Percentiles rank a stretch among this genome's conserved stretches.
phyloP scores from a whole-genome alignment of 2,888 invertebrate species.

The Heterodera filipjevi region DNA sequence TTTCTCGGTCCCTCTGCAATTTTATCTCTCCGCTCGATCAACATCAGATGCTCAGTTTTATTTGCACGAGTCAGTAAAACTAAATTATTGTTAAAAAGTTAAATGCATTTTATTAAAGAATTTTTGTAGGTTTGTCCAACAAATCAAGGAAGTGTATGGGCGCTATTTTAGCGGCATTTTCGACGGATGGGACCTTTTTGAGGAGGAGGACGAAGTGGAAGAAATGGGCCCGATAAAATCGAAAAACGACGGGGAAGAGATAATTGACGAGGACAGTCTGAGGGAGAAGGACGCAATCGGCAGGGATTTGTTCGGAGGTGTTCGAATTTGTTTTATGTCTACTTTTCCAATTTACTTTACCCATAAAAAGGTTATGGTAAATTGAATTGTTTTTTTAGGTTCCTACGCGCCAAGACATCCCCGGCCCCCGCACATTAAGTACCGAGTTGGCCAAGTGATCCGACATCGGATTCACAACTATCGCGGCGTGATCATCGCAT shows the following conservation, averaged over 20 bases:
- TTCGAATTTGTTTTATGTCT: not conserved
- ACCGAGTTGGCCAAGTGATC: conserved; percentile 70
- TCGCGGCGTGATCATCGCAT: conserved; percentile 70
- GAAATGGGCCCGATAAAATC: not conserved
- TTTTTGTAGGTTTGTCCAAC: not conserved
- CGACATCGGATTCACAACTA: conserved; percentile 68
- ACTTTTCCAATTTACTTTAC: not conserved
- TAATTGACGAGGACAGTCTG: not conserved
- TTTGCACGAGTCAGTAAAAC: conserved; percentile 37
- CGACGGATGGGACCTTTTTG: not conserved
- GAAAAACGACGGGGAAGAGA: not conserved
- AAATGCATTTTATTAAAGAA: not conserved
- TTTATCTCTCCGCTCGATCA: conserved; percentile 48
- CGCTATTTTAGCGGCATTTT: conserved; percentile 10
- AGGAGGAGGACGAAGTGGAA: not conserved
- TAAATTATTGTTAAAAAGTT: not conserved
- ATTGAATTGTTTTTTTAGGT: conserved; percentile 31
- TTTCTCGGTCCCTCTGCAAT: conserved; percentile 52
- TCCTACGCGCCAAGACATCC: conserved; percentile 67
- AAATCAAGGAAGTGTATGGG: not conserved
- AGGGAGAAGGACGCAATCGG: not conserved
- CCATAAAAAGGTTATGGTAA: not conserved
- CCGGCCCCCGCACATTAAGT: conserved; percentile 67
- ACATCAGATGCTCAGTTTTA: conserved; percentile 51
- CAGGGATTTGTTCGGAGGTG: conserved; percentile 8